Percentiles rank a stretch among this genome's conserved stretches.
Evolutionary conservation across 2,113 vertebrate genomes (phyloP).

Genomic region (Notiomystis cincta): DNA sequence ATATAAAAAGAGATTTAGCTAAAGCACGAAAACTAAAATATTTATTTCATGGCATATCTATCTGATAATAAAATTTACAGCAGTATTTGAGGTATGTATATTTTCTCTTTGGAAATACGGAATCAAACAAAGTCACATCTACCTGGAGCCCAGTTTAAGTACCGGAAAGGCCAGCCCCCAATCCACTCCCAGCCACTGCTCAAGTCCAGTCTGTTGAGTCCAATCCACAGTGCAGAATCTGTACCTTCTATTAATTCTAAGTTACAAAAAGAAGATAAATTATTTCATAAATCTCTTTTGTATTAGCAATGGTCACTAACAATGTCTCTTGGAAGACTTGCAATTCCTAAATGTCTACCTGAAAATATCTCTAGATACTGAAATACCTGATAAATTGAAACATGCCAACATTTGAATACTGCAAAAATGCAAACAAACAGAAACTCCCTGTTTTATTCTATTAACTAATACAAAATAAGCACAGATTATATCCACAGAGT

Average conservation of each 20-base stretch:
- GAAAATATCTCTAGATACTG: neutral
- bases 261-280: neutral
- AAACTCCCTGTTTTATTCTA: neutral
- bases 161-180: constrained; percentile 84
- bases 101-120: neutral
- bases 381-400: neutral
- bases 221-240: constrained; percentile 84
- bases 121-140: neutral
- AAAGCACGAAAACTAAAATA: neutral
- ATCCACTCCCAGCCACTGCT: constrained; percentile 91
- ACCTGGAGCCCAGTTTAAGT: constrained; percentile 95
- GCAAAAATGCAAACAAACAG: neutral
- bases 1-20: neutral
- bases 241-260: constrained; percentile 76
- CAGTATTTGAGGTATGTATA: neutral
- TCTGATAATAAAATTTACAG: neutral
- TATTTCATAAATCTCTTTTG: neutral
- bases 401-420: neutral
- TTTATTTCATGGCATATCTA: neutral
- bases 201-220: constrained; percentile 87
- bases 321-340: neutral
- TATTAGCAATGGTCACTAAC: neutral
- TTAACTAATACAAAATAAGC: neutral
- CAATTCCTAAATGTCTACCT: neutral
- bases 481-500: neutral